Evolutionary conservation across 2,113 vertebrate genomes (phyloP), one percentile per base, ranked within the genome.

Genomic region (Poeciliopsis turrubarensis): DNA sequence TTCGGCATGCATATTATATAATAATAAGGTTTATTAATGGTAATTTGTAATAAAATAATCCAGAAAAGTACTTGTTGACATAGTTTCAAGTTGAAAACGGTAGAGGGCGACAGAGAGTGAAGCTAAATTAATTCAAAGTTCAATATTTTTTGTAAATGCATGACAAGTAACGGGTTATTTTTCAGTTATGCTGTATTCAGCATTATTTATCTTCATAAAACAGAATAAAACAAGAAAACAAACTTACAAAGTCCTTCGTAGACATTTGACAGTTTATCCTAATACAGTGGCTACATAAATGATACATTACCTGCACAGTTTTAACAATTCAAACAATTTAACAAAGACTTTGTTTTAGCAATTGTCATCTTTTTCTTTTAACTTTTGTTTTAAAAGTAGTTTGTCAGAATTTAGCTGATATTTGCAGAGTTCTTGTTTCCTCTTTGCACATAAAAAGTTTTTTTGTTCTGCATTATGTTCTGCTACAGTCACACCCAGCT

Each of bases 41-140:
- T 34, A 22, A 17, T 22, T 64, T 64, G 1, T 64, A n/a, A 25
- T n/a, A 57, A 25, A 3, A 19, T 22, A 54, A 54, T n/a, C 22
- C 51, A 65, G 10, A 19, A 22, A 65, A 65, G 14, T 34, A n/a
- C 1, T 68, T 13, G 12, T 22, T 11, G 44, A 3, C 10, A 15
- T 17, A 4, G 26, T n/a, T 57, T 31, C n/a, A 57, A 22, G 41
- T 8, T 32, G 4, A 34, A 11, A 68, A 25, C 75, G 14, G 26
- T 11, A 1, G 75, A 37, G 65, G 72, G 78, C 34, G 62, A 19
- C 11, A 75, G 14, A 3, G 70, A 65, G 41, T n/a, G 47, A 54
- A 47, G 44, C 44, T 19, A 19, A 47, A 47, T 47, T 47, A 17
- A 47, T 19, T 19, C 0, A n/a, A 57, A 54, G 15, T 8, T 25